Evolutionary conservation across 2,113 vertebrate species (phyloP), one percentile per base, ranked within the genome.

Genomic region (Miniopterus natalensis): DNA sequence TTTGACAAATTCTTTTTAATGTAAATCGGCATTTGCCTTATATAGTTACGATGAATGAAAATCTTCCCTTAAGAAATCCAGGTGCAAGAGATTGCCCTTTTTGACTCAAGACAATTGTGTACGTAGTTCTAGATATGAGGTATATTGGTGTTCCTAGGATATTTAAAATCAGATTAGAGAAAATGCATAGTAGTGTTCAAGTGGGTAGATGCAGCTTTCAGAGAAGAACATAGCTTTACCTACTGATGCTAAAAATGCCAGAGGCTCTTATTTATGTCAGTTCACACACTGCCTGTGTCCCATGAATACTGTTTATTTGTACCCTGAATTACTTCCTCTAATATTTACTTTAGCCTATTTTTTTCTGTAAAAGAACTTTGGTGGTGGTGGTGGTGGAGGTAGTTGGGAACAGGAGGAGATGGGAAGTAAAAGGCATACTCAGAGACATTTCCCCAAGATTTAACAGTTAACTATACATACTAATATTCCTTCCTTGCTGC

Each of bases 111-210:
- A 70, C 59, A 75, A 66, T 18, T 36, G 49, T 36, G 27, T 59
- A 47, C 51, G 27, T 18, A 68, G 57, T 74, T 84, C 49, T 84
- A 65, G 49, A 40, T 42, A 77, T 63, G 42, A 74, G 45, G 23
- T 40, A 40, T 8, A 65, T 55, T 68, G 70, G 25, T 95, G 27
- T 75, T 73, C 36, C 40, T 10, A 47, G 47, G 25, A 42, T 51
- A 84, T 40, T 88, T 88, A 94, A 90, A 68, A 63, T 49, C 61
- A 83, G 75, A 2, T 47, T 81, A 61, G 29, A 55, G 87, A 94
- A 81, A 70, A 83, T 36, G 29, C 31, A 75, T 57, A 29, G 74
- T 13, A 27, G 57, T 31, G 27, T 11, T 61, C 2, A 36, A 36
- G 45, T 73, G 40, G 25, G 25, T 8, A 73, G 31, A 57, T 2